Conservation (phyloP, 2,888 invertebrate genomes). For the Aquatica leii region DNA sequence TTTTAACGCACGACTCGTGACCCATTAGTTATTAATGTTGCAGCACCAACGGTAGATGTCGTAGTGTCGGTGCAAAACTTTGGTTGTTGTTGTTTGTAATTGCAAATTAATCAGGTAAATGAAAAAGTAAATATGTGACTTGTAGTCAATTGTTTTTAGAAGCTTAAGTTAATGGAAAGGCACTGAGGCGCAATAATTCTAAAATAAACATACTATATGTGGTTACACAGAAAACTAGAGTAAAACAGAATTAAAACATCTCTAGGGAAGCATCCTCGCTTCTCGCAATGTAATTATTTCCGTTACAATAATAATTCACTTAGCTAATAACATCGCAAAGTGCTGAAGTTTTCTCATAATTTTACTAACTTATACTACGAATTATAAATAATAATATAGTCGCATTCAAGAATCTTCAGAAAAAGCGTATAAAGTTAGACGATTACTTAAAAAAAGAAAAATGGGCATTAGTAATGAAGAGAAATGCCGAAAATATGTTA, state of each 20-base stretch:
- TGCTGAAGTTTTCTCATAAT: slow-evolving; percentile 38
- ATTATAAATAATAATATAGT: slow-evolving; percentile 34
- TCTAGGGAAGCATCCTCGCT: slow-evolving; percentile 37
- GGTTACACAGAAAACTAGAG: slow-evolving; percentile 38
- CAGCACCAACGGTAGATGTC: background rate
- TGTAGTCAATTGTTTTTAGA: slow-evolving; percentile 19
- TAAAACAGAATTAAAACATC: slow-evolving; percentile 40
- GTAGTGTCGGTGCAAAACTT: background rate
- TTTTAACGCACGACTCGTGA: no score
- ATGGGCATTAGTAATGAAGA: slow-evolving; percentile 6
- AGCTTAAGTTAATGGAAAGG: slow-evolving; percentile 23
- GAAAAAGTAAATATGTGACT: background rate
- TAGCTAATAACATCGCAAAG: slow-evolving; percentile 39
- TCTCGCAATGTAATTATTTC: slow-evolving; percentile 39
- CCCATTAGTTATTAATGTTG: no score
- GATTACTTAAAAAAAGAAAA: slow-evolving; percentile 4
- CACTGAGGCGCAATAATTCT: slow-evolving; percentile 33
- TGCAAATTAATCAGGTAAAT: background rate
- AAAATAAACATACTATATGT: slow-evolving; percentile 37
- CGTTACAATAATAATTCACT: slow-evolving; percentile 41
- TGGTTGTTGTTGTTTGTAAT: no score
- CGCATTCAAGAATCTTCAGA: slow-evolving; percentile 11
- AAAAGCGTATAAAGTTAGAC: slow-evolving; percentile 3
- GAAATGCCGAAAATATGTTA: background rate
- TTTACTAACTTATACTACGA: slow-evolving; percentile 27